These are phyloP conservation scores for Herminia tarsipennalis DNA, from an alignment of 2,888 invertebrate species.

Conservation along the genomic window DNA sequence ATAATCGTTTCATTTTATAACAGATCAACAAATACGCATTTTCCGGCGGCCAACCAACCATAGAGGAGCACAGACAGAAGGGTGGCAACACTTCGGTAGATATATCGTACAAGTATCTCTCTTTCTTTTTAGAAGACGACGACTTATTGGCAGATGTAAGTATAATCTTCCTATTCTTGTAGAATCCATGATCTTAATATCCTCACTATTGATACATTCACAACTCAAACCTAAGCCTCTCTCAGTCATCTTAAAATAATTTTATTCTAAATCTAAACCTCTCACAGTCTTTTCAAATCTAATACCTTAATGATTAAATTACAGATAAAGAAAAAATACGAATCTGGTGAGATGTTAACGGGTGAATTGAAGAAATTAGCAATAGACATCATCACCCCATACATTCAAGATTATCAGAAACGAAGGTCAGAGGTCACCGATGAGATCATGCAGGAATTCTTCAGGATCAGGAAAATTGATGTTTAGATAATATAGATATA, in stretches of 20 bases:
- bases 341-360: constrained; percentile 95
- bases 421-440: constrained; percentile 93
- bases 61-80: constrained; percentile 95
- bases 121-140: constrained; percentile 98
- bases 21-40: constrained; percentile 98
- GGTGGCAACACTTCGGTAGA: constrained; percentile 99
- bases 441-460: constrained; percentile 92
- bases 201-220: too few species aligned
- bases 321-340: constrained; percentile 89
- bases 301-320: too few species aligned
- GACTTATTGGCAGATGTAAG: constrained; percentile 90
- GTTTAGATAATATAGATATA: constrained; percentile 62
- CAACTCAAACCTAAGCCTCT: too few species aligned
- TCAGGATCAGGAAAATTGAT: constrained; percentile 92
- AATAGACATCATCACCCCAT: constrained; percentile 88
- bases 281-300: too few species aligned
- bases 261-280: too few species aligned
- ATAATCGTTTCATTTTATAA: background rate
- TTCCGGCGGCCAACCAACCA: constrained; percentile 96
- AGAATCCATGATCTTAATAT: background rate
- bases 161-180: background rate
- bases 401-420: constrained; percentile 93
- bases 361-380: constrained; percentile 97
- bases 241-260: too few species aligned
- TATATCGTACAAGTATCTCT: constrained; percentile 97